These are phyloP conservation scores for Hybognathus amarus DNA, from an alignment of 2,797 vertebrate genomes.

Conservation along the genomic window DNA sequence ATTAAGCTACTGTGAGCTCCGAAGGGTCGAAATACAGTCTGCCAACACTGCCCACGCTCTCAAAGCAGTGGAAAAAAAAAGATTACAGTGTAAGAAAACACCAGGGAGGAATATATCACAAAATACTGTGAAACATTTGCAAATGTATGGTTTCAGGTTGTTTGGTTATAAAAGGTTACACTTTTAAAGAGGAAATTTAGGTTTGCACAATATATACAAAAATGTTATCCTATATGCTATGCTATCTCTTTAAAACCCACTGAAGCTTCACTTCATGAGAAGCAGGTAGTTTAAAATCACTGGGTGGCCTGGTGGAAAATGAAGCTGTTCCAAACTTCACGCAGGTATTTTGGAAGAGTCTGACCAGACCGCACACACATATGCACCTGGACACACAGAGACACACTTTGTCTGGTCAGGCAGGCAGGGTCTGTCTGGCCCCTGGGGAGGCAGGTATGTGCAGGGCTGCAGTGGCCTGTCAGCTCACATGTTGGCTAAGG, in stretches of 20 bases:
- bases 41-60: conserved; percentile 46
- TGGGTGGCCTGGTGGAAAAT: conserved; percentile 49
- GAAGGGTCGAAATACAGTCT: conserved; percentile 37
- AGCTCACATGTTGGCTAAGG: conserved; percentile 41
- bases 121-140: conserved; percentile 19
- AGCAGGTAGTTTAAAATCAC: conserved; percentile 4
- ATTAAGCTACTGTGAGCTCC: conserved; percentile 44
- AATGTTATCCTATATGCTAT: not conserved
- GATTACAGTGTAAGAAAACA: conserved; percentile 9
- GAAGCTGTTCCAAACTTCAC: conserved; percentile 42
- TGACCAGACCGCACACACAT: conserved; percentile 44
- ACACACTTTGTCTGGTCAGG: conserved; percentile 43
- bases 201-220: not conserved
- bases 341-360: conserved; percentile 46
- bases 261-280: not conserved
- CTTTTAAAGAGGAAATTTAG: not conserved
- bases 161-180: not conserved
- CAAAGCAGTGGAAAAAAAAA: conserved; percentile 14
- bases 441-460: conserved; percentile 24
- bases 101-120: not conserved
- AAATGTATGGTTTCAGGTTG: not conserved
- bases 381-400: conserved; percentile 39
- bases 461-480: conserved; percentile 48
- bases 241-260: conserved; percentile 7
- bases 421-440: conserved; percentile 25